Percentiles rank a stretch among this genome's conserved stretches.
Conservation (phyloP, 53 echinoderm and acorn worm genomes). For the Antedon mediterranea region DNA sequence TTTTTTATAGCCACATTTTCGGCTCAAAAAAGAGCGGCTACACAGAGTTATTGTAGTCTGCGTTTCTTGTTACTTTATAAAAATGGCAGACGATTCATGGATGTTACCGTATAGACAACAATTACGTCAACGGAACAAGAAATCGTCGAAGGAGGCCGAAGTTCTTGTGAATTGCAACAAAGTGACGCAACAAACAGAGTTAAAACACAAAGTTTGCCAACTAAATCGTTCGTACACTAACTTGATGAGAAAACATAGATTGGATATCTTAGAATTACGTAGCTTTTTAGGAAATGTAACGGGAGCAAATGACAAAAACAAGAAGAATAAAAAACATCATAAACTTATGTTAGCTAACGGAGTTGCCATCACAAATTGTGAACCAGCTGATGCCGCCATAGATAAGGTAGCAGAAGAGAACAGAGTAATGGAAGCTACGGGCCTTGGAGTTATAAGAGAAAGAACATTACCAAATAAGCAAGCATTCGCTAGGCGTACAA, state of each 20-base stretch:
- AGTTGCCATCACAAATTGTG: background rate
- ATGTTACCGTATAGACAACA: background rate
- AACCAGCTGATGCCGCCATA: background rate
- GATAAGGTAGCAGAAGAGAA: background rate
- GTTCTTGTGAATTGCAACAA: background rate
- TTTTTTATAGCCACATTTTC: too few relatives aligned
- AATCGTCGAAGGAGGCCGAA: background rate
- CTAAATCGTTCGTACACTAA: background rate
- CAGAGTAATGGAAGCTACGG: background rate
- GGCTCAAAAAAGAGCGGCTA: too few relatives aligned
- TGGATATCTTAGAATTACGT: background rate
- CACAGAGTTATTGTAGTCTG: too few relatives aligned
- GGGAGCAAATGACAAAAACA: background rate
- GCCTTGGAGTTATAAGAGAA: background rate
- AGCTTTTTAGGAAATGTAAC: background rate
- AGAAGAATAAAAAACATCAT: background rate
- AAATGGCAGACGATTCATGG: background rate
- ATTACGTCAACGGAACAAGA: background rate
- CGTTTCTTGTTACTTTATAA: too few relatives aligned
- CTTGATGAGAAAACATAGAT: background rate
- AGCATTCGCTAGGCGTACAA: background rate
- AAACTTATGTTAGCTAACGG: background rate
- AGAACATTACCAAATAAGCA: background rate
- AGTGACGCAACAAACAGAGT: background rate
- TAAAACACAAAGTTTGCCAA: background rate